phyloP scores from a whole-genome alignment of 2,113 vertebrate genomes.

The Gasterosteus nipponicus region DNA sequence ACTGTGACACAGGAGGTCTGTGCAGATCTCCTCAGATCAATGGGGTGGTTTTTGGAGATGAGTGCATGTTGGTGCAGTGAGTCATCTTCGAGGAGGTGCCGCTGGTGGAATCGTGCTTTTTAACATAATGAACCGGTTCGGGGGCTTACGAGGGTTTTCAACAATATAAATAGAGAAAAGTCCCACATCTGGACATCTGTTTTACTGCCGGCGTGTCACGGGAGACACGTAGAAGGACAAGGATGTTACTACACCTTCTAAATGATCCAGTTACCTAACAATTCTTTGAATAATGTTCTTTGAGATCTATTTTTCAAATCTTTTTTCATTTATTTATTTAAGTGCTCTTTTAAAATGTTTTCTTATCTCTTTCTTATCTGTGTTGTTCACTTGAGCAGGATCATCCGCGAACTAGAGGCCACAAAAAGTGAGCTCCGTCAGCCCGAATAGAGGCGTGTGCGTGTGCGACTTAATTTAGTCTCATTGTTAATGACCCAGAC shows the following conservation, averaged over 20 bases:
- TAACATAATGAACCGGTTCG: constrained; percentile 55
- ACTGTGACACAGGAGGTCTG: constrained; percentile 16
- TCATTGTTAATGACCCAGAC: too few relatives aligned
- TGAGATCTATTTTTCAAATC: too few relatives aligned
- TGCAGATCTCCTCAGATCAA: constrained; percentile 44
- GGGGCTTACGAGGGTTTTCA: constrained; percentile 33
- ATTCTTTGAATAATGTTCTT: too few relatives aligned
- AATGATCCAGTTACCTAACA: too few relatives aligned
- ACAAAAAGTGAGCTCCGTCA: neutral
- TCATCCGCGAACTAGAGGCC: neutral
- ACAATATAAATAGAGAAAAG: constrained; percentile 18
- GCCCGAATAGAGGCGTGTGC: too few relatives aligned
- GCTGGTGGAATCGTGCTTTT: constrained; percentile 65
- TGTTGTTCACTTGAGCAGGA: neutral
- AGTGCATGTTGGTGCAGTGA: constrained; percentile 53
- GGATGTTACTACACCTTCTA: neutral
- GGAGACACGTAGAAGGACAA: neutral
- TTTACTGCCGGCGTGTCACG: constrained; percentile 19
- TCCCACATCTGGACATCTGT: constrained; percentile 45
- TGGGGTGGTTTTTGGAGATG: constrained; percentile 42
- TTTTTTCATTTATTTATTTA: neutral
- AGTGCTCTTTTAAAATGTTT: neutral
- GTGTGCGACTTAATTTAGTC: too few relatives aligned
- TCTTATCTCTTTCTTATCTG: neutral
- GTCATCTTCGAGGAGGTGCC: constrained; percentile 67